Base-by-base conservation (phyloP, 2,797 vertebrate genomes). In the Sebastiscus tertius region DNA sequence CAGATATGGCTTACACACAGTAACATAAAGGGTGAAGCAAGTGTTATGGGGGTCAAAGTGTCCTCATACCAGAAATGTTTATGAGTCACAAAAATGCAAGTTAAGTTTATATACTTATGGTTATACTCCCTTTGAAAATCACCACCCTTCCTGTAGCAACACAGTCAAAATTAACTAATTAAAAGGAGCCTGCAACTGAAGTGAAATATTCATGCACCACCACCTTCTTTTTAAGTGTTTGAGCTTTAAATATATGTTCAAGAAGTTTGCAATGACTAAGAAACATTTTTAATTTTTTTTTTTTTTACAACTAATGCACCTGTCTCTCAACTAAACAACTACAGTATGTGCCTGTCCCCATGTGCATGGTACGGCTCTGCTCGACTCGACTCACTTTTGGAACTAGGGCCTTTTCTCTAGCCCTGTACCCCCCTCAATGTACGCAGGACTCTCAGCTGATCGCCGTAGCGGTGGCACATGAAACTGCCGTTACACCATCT, bases 1-100 rank as follows among this genome's bases (percentile, higher is more conserved):
- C 39, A 82, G 68, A 88, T 86, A 87, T 27, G 6, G 65, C 69
- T 74, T 63, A 73, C 70, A 78, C 22, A 86, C 59, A 26, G 70
- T 46, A 75, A 74, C 71, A 80, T 67, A 52, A 80, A 85, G 66
- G 58, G 54, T 72, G 69, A 84, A 56, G 75, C 52, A 81, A 70
- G 80, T 83, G 52, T 76, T 63, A 72, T 22, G 68, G 26, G 31
- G 68, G 79, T 83, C 77, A 78, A 72, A 62, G 52, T 56, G 54
- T 31, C 29, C 39, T 69, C 49, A 54, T 68, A 56, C n/a, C 29
- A 61, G n/a, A 82, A 22, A 72, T 70, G 59, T 63, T 81, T 20
- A 58, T 52, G 33, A 54, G 55, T 54, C 75, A 72, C 49, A 55
- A 82, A 8, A 65, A 77, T 58, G 9, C 18, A 54, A 56, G 20